phyloP scores from a whole-genome alignment of 2,888 invertebrate genomes.

The Lasioglossum marginatum region DNA sequence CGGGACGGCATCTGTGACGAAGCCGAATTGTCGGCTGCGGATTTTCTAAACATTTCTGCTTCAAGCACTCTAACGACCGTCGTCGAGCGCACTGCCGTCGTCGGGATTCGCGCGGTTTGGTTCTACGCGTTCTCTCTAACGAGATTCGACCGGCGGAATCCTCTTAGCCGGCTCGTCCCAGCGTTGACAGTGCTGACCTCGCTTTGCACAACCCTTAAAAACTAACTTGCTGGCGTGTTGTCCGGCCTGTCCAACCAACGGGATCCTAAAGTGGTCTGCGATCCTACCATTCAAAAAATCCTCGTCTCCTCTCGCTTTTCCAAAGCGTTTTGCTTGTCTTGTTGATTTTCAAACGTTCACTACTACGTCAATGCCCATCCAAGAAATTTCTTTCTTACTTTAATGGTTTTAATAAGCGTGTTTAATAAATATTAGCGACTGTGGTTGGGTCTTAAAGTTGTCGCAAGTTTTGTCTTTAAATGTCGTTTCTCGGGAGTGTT shows the following conservation, averaged over 20 bases:
- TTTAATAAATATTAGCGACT: too few species aligned
- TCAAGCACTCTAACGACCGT: conserved; percentile 23
- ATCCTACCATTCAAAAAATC: neutral
- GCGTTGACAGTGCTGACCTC: conserved; percentile 77
- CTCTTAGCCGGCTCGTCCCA: conserved; percentile 76
- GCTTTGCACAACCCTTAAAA: conserved; percentile 61
- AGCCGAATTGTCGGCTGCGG: conserved; percentile 5
- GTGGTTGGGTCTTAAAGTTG: neutral
- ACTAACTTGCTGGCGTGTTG: conserved; percentile 22
- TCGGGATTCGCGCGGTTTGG: conserved; percentile 81
- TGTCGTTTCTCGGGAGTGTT: neutral
- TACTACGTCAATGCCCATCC: neutral
- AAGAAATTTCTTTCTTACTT: too few species aligned
- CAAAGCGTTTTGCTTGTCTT: neutral
- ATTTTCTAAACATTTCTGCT: conserved; percentile 46
- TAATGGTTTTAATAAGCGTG: too few species aligned
- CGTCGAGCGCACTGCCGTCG: conserved; percentile 63
- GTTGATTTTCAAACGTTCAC: neutral
- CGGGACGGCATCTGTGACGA: neutral
- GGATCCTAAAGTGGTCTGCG: conserved; percentile 18
- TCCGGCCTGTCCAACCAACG: neutral
- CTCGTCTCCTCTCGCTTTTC: neutral
- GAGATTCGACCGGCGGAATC: conserved; percentile 80
- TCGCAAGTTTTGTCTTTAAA: neutral
- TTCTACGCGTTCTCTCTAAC: conserved; percentile 80